A percentile compares a stretch with the other conserved stretches of the same genome.
Evolutionary conservation across 2,797 vertebrate genomes (phyloP).

Genomic region (Acropternis orthonyx): DNA sequence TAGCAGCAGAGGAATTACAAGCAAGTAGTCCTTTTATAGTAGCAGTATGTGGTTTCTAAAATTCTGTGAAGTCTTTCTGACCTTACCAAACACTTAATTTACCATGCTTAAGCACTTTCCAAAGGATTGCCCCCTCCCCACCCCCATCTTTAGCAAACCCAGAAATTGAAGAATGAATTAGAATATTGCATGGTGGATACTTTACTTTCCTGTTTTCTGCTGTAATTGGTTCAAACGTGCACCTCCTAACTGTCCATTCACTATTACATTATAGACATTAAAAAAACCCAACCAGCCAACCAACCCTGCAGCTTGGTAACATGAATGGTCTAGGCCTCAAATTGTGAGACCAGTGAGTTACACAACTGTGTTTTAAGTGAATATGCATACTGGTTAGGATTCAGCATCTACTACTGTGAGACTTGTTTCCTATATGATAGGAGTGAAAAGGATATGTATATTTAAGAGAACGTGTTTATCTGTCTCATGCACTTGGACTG

Average conservation of each 20-base stretch:
- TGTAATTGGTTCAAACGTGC: not conserved
- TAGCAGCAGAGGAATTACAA: not conserved
- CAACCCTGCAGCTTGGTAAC: not conserved
- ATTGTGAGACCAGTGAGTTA: not conserved
- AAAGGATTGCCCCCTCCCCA: fast-evolving
- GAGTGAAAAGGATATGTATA: not conserved
- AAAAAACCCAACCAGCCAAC: not conserved
- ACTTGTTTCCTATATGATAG: not conserved
- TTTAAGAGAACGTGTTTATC: not conserved
- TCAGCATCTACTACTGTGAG: not conserved
- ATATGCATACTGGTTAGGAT: not conserved
- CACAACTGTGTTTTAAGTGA: not conserved
- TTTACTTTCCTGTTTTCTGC: not conserved
- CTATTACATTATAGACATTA: not conserved
- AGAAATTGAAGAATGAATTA: not conserved
- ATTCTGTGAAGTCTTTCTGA: not conserved
- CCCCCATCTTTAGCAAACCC: not conserved
- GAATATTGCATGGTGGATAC: not conserved
- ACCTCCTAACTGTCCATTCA: not conserved
- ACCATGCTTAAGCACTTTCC: not conserved
- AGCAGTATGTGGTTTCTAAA: not conserved
- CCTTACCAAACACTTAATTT: not conserved
- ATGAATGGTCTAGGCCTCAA: not conserved
- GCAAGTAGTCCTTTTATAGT: not conserved
- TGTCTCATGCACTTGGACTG: not conserved